Evolutionary conservation across 1,140 invertebrate genomes (phyloP).

Genomic region (Panagrolaimus sp.): DNA sequence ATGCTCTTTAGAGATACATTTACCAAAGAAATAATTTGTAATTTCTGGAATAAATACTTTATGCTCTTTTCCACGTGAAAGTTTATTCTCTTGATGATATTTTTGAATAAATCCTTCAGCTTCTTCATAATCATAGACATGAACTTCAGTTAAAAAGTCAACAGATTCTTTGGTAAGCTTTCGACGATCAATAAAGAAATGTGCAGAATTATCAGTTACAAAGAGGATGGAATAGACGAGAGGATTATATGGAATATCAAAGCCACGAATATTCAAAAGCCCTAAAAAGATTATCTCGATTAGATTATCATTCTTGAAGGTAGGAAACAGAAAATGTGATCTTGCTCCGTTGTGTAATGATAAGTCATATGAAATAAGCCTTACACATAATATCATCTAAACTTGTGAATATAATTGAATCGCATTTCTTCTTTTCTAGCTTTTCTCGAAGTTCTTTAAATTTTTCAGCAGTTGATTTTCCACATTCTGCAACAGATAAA

Average conservation of each 20-base stretch:
- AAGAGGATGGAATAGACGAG: constrained; percentile 88
- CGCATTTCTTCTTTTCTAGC: constrained; percentile 44
- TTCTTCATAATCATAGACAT: constrained; percentile 46
- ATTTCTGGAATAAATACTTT: constrained; percentile 41
- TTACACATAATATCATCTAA: constrained; percentile 52
- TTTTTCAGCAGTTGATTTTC: constrained; percentile 33
- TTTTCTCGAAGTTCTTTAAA: constrained; percentile 38
- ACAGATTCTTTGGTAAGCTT: constrained; percentile 66
- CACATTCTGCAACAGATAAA: constrained; percentile 35
- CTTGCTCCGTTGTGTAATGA: neutral
- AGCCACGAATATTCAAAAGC: constrained; percentile 86
- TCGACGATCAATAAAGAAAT: constrained; percentile 70
- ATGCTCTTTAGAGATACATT: constrained; percentile 30
- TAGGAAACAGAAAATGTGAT: neutral
- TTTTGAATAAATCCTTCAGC: constrained; percentile 61
- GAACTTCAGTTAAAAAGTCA: constrained; percentile 65
- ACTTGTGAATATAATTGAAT: constrained; percentile 35
- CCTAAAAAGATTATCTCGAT: constrained; percentile 60
- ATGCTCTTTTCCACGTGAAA: neutral
- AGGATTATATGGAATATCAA: constrained; percentile 89
- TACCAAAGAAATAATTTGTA: constrained; percentile 48
- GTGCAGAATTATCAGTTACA: constrained; percentile 67
- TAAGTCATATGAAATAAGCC: constrained; percentile 3
- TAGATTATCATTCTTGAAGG: no score
- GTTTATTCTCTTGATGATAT: constrained; percentile 8